Conservation (phyloP, 2,888 invertebrate genomes). For the Drosophila yooni region DNA sequence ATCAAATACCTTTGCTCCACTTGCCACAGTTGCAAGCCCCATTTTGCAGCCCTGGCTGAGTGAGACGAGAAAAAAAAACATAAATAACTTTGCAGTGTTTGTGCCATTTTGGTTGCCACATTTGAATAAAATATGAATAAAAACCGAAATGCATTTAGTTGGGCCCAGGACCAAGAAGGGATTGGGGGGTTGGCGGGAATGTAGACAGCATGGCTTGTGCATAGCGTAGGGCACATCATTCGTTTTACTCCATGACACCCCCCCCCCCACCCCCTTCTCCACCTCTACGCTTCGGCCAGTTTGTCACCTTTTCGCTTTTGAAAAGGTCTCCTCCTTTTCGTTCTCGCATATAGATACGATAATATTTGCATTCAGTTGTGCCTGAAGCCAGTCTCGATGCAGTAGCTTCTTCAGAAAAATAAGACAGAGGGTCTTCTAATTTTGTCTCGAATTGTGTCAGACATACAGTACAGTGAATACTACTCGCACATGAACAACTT, state of each 20-base stretch:
- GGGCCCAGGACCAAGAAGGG: conserved; percentile 25
- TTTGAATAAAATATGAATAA: conserved; percentile 80
- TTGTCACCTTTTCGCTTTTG: conserved; percentile 75
- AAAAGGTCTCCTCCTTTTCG: conserved; percentile 45
- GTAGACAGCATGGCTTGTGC: conserved; percentile 14
- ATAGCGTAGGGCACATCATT: conserved; percentile 14
- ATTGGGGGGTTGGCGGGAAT: not conserved
- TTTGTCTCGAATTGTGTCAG: not conserved
- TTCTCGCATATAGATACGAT: conserved; percentile 69
- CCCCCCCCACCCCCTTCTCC: not conserved
- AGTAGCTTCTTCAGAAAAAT: conserved; percentile 43
- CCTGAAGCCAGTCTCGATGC: conserved; percentile 50
- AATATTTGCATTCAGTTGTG: conserved; percentile 78
- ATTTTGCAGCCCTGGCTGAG: conserved; percentile 47
- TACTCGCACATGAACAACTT: not conserved
- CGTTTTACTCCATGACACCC: not conserved
- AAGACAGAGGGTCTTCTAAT: not conserved
- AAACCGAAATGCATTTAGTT: conserved; percentile 79
- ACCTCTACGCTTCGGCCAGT: conserved; percentile 47
- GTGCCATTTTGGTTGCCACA: conserved; percentile 79
- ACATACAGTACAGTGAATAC: not conserved
- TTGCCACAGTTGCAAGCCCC: conserved; percentile 14
- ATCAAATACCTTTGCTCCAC: conserved; percentile 12
- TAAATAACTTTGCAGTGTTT: conserved; percentile 78
- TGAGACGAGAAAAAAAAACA: conserved; percentile 45